Base-by-base conservation (phyloP, 2,113 vertebrate genomes). In the Melozone crissalis region DNA sequence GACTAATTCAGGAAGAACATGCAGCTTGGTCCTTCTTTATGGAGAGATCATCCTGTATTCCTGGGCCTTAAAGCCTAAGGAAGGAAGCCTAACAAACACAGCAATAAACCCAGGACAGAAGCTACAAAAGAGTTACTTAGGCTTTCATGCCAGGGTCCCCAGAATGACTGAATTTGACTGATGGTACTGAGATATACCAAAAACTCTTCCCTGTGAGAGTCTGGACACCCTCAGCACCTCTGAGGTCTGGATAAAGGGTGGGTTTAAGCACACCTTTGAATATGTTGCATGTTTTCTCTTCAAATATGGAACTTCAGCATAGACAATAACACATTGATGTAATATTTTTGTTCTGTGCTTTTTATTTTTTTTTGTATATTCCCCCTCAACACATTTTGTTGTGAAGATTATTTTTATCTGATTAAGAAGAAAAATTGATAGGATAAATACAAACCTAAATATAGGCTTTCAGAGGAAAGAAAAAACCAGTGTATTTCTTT, bases 221-320 rank as follows among this genome's bases (percentile, higher is more conserved):
- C 14, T 6, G 2, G 27, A 26, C 12, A 59, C 6, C 5, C 14
- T 21, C 15, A 43, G 11, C 35, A 71, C 7, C 22, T 61, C 31
- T 59, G n/a, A 62, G 10, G 9, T 81, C 28, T 55, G 4, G 0
- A 0, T 46, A n/a, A 75, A 67, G 7, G 0, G 2, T 63, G 11
- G 2, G 1, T n/a, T 78, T 66, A 66, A 13, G 20, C 4, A n/a
- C 2, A 28, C 12, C 5, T 54, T 62, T 78, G 17, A 78, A 71
- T 84, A n/a, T 5, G 2, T 33, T n/a, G 2, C 5, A 22, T 21
- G 5, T 33, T 72, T 86, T 55, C 62, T 61, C 4, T 5, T 22
- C 15, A 77, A 65, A 66, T 61, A 58, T 13, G 12, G 11, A 31
- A 37, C 37, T 68, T 73, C 49, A 76, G 7, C 4, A 27, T 1